These are phyloP conservation scores for Nephrotoma guestfalica DNA, from an alignment of 2,888 invertebrate genomes.

Conservation along the genomic window DNA sequence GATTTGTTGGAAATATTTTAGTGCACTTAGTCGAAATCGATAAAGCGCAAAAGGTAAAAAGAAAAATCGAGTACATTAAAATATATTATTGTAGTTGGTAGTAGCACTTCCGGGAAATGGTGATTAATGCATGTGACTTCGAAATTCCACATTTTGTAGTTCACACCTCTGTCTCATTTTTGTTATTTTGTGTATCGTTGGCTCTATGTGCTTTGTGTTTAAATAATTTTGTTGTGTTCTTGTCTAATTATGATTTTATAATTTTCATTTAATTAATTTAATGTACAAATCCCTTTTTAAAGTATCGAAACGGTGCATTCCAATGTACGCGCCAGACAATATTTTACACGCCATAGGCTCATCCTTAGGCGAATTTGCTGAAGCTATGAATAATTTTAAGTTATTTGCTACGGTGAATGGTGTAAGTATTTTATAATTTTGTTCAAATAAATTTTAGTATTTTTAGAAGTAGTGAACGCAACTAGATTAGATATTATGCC, in stretches of 20 bases:
- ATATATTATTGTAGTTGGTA: not conserved
- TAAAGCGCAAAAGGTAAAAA: slow-evolving; percentile 30
- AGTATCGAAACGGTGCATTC: slow-evolving; percentile 21
- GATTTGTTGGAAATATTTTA: slow-evolving; percentile 34
- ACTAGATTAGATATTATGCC: not conserved
- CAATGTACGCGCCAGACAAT: slow-evolving; percentile 14
- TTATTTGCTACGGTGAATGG: slow-evolving; percentile 17
- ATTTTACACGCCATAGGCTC: slow-evolving; percentile 11
- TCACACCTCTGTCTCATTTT: not conserved
- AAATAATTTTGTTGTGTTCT: not conserved
- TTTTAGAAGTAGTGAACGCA: not conserved
- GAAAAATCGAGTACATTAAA: not conserved
- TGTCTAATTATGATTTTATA: not conserved
- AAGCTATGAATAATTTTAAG: slow-evolving; percentile 14
- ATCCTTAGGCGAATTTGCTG: slow-evolving; percentile 10
- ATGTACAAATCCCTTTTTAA: not conserved
- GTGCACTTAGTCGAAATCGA: slow-evolving; percentile 32
- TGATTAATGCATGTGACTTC: not conserved
- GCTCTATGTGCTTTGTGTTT: not conserved
- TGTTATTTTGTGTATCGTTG: not conserved
- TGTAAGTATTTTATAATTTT: slow-evolving; percentile 16
- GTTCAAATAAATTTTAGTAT: slow-evolving; percentile 3
- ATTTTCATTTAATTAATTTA: slow-evolving; percentile 5
- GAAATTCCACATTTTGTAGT: not conserved
- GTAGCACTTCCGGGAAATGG: not conserved